A percentile compares a stretch with the other conserved stretches of the same genome.
These are phyloP conservation scores for Nymphicus hollandicus DNA, from an alignment of 2,113 vertebrate genomes.

Conservation along the genomic window DNA sequence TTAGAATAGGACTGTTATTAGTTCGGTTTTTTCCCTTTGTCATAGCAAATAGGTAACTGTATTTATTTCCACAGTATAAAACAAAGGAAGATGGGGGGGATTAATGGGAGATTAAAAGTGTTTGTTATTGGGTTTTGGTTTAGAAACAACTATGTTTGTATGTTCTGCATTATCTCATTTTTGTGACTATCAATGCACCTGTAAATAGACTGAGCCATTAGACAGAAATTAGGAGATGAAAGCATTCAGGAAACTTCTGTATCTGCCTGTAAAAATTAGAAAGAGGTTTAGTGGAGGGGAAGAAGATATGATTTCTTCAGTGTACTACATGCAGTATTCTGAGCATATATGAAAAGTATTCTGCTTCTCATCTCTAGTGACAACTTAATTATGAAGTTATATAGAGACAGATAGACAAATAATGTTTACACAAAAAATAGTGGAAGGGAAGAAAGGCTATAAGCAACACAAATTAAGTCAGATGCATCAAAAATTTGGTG, in stretches of 20 bases:
- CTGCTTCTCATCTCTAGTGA: background rate
- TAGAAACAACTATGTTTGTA: background rate
- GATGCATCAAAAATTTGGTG: background rate
- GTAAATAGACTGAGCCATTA: background rate
- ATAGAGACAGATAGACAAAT: background rate
- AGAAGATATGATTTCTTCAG: background rate
- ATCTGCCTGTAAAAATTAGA: background rate
- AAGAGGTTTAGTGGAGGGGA: rapidly evolving
- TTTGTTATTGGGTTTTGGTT: background rate
- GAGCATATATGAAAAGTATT: background rate
- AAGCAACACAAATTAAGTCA: background rate
- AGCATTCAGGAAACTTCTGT: background rate
- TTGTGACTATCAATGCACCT: background rate
- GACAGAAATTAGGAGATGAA: background rate
- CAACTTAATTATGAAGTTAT: background rate
- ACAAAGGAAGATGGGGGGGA: background rate
- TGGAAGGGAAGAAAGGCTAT: background rate
- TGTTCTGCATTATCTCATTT: background rate
- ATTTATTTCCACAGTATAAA: background rate
- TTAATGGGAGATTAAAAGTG: background rate
- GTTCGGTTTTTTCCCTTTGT: background rate
- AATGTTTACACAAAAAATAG: background rate
- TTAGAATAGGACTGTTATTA: background rate
- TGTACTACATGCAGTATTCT: background rate
- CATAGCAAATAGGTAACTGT: background rate